Evolutionary conservation across 2,113 vertebrate species (phyloP).

Genomic region (Scolopax mira): DNA sequence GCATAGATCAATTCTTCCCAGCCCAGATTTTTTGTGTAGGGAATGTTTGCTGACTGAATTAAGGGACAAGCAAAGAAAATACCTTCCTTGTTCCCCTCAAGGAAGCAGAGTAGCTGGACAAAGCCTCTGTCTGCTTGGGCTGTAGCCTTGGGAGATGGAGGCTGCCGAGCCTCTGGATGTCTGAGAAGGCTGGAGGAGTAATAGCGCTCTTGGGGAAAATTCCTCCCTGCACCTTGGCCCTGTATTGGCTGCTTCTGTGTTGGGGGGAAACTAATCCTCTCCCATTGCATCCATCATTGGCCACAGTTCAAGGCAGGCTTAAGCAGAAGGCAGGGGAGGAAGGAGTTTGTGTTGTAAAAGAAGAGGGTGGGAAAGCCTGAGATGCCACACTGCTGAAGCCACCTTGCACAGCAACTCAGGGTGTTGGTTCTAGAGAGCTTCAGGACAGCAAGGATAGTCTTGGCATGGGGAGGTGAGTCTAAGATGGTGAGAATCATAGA

Average conservation of each 20-base stretch:
- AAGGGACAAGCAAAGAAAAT: conserved; percentile 26
- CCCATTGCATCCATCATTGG: neutral
- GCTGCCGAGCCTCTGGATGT: neutral
- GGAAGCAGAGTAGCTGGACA: neutral
- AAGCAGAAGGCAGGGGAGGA: neutral
- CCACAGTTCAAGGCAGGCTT: neutral
- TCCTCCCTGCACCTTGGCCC: neutral
- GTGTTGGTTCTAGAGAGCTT: neutral
- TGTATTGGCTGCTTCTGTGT: neutral
- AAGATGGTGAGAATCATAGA: neutral
- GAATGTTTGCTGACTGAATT: conserved; percentile 63
- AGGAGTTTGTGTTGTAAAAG: accelerated
- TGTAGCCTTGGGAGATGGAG: neutral
- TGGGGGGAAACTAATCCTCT: neutral
- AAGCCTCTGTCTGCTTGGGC: neutral
- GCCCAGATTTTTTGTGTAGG: neutral
- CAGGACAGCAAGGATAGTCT: neutral
- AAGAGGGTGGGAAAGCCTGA: neutral
- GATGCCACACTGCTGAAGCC: accelerated
- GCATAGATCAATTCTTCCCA: conserved; percentile 9
- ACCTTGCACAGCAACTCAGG: neutral
- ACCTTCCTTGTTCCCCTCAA: conserved; percentile 6
- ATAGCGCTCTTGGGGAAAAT: accelerated
- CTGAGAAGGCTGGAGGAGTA: neutral
- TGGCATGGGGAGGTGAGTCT: neutral